Evolutionary conservation across 2,888 invertebrate genomes (phyloP).

Genomic region (Chrysodeixis includens): DNA sequence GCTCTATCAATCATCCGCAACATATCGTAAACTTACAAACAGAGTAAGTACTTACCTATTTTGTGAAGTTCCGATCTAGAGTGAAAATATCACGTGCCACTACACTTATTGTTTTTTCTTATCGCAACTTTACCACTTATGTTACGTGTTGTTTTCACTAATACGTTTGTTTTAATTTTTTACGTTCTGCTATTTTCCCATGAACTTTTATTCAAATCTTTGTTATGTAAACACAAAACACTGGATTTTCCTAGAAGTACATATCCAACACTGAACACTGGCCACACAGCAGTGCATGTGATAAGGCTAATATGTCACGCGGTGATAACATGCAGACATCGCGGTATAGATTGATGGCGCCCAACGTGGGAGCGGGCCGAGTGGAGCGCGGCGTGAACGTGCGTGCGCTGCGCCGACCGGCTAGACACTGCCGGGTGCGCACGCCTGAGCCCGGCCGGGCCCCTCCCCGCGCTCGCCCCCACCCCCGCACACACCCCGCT

Average conservation of each 20-base stretch:
- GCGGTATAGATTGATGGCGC: constrained; percentile 74
- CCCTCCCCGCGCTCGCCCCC: constrained; percentile 62
- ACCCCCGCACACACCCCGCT: constrained; percentile 62
- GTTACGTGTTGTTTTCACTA: constrained; percentile 49
- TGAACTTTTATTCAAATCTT: constrained; percentile 42
- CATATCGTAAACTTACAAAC: constrained; percentile 54
- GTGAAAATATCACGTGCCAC: constrained; percentile 63
- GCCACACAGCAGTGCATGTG: constrained; percentile 36
- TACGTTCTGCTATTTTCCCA: constrained; percentile 25
- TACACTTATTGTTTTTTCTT: constrained; percentile 62
- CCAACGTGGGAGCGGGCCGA: constrained; percentile 72
- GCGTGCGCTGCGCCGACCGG: constrained; percentile 69
- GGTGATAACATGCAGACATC: constrained; percentile 60
- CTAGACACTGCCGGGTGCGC: constrained; percentile 84
- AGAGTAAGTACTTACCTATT: constrained; percentile 59
- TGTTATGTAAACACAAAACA: constrained; percentile 60
- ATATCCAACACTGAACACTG: constrained; percentile 60
- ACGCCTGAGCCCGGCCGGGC: constrained; percentile 83
- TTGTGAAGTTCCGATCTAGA: constrained; percentile 49
- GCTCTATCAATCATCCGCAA: constrained; percentile 56
- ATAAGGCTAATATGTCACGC: constrained; percentile 48
- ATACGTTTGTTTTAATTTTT: constrained; percentile 57
- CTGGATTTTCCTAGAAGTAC: constrained; percentile 44
- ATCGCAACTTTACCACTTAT: constrained; percentile 56
- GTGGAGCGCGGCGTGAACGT: constrained; percentile 59